Percentiles rank a stretch among this genome's conserved stretches.
These are phyloP conservation scores for Galbula dea DNA, from an alignment of 2,113 vertebrate genomes.

Conservation along the genomic window DNA sequence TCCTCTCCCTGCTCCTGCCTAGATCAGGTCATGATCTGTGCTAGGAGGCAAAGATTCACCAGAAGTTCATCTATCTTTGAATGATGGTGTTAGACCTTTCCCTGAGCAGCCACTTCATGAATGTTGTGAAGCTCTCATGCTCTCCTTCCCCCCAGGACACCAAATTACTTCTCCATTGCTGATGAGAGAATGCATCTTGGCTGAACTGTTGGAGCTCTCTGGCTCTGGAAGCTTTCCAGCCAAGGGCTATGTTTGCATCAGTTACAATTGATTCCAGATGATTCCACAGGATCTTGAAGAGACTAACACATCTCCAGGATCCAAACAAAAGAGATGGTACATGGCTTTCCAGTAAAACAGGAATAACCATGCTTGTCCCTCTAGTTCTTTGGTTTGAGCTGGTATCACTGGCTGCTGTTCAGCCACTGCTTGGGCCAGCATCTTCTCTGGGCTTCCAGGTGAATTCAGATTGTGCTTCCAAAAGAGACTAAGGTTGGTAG, in stretches of 20 bases:
- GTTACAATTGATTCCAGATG: conserved; percentile 45
- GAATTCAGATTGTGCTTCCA: not conserved
- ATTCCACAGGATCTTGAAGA: conserved; percentile 26
- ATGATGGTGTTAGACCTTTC: not conserved
- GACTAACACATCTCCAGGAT: not conserved
- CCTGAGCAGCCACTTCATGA: not conserved
- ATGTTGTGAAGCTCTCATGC: not conserved
- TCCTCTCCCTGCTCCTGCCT: not conserved
- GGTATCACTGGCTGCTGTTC: not conserved
- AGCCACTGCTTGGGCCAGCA: not conserved
- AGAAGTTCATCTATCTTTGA: not conserved
- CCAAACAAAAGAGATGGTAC: not conserved
- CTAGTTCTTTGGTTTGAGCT: not conserved
- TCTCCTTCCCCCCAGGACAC: not conserved
- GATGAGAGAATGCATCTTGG: not conserved
- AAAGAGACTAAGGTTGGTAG: not conserved
- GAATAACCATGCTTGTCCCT: not conserved
- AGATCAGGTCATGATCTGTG: not conserved
- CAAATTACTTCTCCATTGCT: not conserved
- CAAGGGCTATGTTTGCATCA: conserved; percentile 31
- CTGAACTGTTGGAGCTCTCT: conserved; percentile 3
- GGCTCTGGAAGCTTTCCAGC: conserved; percentile 28
- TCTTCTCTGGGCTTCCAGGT: not conserved
- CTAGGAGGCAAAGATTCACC: not conserved
- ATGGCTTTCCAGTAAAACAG: not conserved